A percentile compares a stretch with the other conserved stretches of the same genome.
Evolutionary conservation across 2,888 invertebrate species (phyloP).

Genomic region (Dermolepida albohirtum): DNA sequence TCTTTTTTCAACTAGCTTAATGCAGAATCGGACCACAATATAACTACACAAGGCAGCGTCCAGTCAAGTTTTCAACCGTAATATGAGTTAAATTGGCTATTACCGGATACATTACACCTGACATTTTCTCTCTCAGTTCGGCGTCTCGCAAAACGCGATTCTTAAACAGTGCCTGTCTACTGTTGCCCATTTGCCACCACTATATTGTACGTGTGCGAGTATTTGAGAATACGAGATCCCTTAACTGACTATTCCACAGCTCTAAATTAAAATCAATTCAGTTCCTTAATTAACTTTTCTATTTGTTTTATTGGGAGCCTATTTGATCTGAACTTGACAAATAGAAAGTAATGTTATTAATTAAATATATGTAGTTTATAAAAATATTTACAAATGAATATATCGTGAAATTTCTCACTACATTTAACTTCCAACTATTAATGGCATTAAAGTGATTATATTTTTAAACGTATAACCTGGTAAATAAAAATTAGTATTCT

Average conservation of each 20-base stretch:
- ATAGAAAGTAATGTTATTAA: constrained; percentile 2
- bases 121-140: constrained; percentile 43
- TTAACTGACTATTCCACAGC: not conserved
- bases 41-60: constrained; percentile 37
- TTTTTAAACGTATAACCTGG: no score
- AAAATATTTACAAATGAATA: no score
- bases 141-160: not conserved
- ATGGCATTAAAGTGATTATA: no score
- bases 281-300: constrained; percentile 30
- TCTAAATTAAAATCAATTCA: constrained; percentile 38
- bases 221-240: constrained; percentile 6
- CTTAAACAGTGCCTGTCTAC: no score
- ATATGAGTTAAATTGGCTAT: constrained; percentile 55
- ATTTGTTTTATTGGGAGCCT: constrained; percentile 20
- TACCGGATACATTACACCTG: constrained; percentile 53
- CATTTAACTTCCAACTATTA: no score
- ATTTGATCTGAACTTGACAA: constrained; percentile 5
- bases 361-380: not conserved
- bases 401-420: no score
- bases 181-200: no score
- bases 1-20: constrained; percentile 16
- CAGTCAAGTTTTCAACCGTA: constrained; percentile 50
- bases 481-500: no score
- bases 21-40: constrained; percentile 14
- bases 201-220: no score